Evolutionary conservation across 2,113 vertebrate genomes (phyloP).

Genomic region (Nothoprocta pentlandii): DNA sequence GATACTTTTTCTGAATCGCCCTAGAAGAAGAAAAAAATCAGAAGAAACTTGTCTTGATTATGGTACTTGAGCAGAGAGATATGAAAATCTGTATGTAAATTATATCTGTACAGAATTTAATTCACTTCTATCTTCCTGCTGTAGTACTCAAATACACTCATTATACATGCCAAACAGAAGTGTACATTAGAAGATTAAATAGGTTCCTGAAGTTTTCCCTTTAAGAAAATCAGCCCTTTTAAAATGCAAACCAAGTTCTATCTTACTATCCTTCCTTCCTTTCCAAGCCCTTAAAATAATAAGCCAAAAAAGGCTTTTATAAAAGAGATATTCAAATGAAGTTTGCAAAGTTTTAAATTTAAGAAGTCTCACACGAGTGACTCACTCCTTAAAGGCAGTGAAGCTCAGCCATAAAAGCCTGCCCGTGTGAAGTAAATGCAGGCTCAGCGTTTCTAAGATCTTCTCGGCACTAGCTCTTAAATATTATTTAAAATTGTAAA

Average conservation of each 20-base stretch:
- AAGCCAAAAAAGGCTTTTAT: neutral
- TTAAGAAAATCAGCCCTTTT: constrained; percentile 13
- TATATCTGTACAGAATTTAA: constrained; percentile 19
- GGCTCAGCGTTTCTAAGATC: neutral
- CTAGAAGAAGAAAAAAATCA: neutral
- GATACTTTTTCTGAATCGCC: neutral
- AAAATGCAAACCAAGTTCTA: neutral
- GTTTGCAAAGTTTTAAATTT: neutral
- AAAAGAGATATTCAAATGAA: neutral
- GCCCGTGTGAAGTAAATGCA: neutral
- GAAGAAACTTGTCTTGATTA: neutral
- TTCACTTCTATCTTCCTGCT: constrained; percentile 43
- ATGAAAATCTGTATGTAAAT: neutral
- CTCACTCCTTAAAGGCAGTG: neutral
- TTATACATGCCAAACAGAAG: neutral
- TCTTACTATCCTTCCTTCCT: neutral
- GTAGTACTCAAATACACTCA: constrained; percentile 22
- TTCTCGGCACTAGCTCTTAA: neutral
- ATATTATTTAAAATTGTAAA: constrained; percentile 20
- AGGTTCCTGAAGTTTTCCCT: neutral
- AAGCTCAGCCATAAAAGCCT: neutral
- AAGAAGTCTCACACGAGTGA: neutral
- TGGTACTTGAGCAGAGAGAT: neutral
- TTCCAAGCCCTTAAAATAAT: neutral
- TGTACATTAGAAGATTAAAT: neutral